Evolutionary conservation across 1,140 invertebrate species (phyloP), one percentile per base, ranked within the genome.

Genomic region (Dryas iulia): DNA sequence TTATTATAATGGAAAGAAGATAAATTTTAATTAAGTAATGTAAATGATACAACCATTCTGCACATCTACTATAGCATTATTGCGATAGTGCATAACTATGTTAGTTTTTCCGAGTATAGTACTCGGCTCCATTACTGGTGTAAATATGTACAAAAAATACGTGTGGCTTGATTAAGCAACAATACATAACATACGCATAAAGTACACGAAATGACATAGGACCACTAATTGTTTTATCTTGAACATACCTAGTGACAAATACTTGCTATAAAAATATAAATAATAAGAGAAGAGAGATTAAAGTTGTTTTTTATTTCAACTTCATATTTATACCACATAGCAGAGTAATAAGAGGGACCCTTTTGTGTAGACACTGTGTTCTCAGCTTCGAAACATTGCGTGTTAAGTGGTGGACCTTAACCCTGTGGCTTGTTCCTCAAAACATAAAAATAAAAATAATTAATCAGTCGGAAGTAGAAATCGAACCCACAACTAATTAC

Each of bases 31-130:
- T 28, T 39, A 18, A 18, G 14, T 39, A 18, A 7, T 6, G 14
- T 39, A 18, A 18, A 39, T 18, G 14, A 3, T 8, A 18, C 14
- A 14, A 35, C n/a, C 6, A 3, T 28, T 3, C 26, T 35, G 33
- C 0, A 72, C 72, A 72, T 68, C 69, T 54, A 65, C 71, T 63
- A 59, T 59, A 23, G 18, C 56, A 11, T 69, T 62, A 61, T 54
- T 57, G 47, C 33, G 23, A 59, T 39, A 24, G 18, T 25, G 33
- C 56, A 59, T 56, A 35, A 21, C 21, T 53, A 61, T 57, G 18
- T 47, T 10, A 61, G 54, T 72, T 72, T 67, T 72, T 72, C n/a
- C n/a, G n/a, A n/a, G 25, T 57, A 12, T 3, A 28, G 25, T 12
- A n/a, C 35, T 26, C 47, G 61, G 35, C 30, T 56, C 52, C 58